Base-by-base conservation (phyloP, 2,113 vertebrate species). In the Edolisoma coerulescens region DNA sequence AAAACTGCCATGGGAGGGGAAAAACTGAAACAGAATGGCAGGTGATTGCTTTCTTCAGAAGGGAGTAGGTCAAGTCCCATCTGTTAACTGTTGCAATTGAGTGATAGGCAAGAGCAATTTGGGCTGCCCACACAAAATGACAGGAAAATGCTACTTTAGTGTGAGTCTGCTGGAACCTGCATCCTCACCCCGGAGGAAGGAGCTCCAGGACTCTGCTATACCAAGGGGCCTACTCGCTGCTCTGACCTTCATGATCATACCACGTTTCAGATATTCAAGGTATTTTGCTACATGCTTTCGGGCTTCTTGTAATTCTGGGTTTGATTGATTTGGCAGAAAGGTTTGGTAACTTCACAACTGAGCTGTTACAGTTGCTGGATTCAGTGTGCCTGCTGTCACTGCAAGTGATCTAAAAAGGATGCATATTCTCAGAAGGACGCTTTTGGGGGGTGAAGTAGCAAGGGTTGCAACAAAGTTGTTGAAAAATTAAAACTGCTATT, bases 251-350 rank as follows among this genome's bases (percentile, higher is more conserved):
- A 1, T 28, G 8, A 15, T 71, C 18, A 3, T 63, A 90, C 19
- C 20, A 11, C 0, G 0, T 50, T 84, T n/a, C 37, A 79, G 13
- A 56, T 75, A 89, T 4, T 77, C 7, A 26, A 1, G 32, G 6
- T 47, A 28, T 2, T 77, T 45, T 27, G 16, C 45, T 57, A 3
- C 1, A 0, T 73, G 20, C n/a, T 57, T 73, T 27, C 59, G 64
- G n/a, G 7, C 52, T 81, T 50, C 59, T 77, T 73, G 13, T 67
- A 75, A 39, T 12, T 71, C 32, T 89, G 27, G 6, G n/a, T 81
- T 90, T 94, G 14, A 61, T 35, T 24, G 18, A 27, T 60, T 57
- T 70, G n/a, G 60, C 26, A 59, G 23, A 83, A 87, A 49, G 3
- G 3, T 60, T 84, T 73, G 35, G 30, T 73, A 50, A 27, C 59